phyloP scores from a whole-genome alignment of 2,797 vertebrate genomes.

The Antennarius maculatus region DNA sequence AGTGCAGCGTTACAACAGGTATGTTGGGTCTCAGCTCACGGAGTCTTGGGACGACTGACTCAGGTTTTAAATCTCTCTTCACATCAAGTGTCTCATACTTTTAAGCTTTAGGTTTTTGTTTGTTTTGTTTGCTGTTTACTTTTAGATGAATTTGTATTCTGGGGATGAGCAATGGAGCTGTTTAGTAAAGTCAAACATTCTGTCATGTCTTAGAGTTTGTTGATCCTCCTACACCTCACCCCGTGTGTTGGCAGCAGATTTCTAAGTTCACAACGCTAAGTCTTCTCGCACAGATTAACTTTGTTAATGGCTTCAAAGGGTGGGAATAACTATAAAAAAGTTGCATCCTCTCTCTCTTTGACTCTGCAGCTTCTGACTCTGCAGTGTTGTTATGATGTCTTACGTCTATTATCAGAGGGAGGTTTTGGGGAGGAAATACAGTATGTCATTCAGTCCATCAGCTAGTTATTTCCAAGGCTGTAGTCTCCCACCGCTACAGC shows the following conservation, averaged over 20 bases:
- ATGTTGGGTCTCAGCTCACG: not conserved
- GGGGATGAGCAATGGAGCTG: constrained; percentile 8
- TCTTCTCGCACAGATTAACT: constrained; percentile 7
- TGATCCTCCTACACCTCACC: constrained; percentile 12
- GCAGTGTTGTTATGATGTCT: not conserved
- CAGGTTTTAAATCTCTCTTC: not conserved
- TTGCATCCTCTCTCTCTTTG: constrained; percentile 2
- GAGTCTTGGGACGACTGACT: not conserved
- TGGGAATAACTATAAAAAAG: constrained; percentile 4
- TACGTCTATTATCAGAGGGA: not conserved
- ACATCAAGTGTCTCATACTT: not conserved
- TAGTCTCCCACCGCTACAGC: not conserved
- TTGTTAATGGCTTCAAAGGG: not conserved
- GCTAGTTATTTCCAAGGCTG: constrained; percentile 7
- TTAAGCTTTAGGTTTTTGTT: not conserved
- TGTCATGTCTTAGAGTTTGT: not conserved
- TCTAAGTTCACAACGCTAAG: not conserved
- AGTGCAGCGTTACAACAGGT: not conserved
- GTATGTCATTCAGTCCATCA: not conserved
- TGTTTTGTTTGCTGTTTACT: not conserved
- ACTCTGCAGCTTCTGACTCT: not conserved
- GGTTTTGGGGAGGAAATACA: not conserved
- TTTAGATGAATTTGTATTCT: not conserved
- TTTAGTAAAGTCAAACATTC: not conserved
- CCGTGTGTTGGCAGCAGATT: constrained; percentile 20